Evolutionary conservation across 2,797 vertebrate genomes (phyloP), one percentile per base, ranked within the genome.

Genomic region (Diglossa cyanea): DNA sequence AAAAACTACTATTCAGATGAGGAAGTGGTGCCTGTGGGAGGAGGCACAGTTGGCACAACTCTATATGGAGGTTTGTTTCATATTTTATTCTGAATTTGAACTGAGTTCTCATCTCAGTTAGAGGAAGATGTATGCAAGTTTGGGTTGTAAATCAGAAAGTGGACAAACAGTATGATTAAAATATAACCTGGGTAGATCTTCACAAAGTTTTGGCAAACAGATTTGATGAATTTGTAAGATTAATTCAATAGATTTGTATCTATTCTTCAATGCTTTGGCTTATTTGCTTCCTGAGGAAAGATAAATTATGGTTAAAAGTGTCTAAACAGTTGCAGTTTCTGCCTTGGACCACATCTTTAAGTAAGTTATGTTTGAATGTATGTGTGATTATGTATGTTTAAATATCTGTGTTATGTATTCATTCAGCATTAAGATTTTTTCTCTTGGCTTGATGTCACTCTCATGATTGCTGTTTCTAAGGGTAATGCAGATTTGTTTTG

Each of bases 1-100:
- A 97, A 92, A 95, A 98, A 97, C 93, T 98, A 97, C 84, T 98
- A 98, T 73, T 98, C 96, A 54, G 88, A 97, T 78, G 54, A 80
- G 39, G 81, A 95, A 83, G 63, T 17, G 3, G 63, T 95, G 44
- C 85, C 82, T 85, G 21, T 62, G 51, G 95, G 90, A 75, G 86
- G 93, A 90, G 78, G 93, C 20, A 92, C 61, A 25, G 86, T 75
- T 88, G 96, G n/a, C 58, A 97, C 88, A 87, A 98, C 98, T 71
- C 70, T 95, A 1, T 95, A 70, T 83, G 97, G 97, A 93, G 96
- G 97, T 97, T 94, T 94, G 95, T 95, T 95, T 87, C 35, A 40
- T 20, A 53, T 55, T 67, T 83, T 81, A 13, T 61, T 79, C 45
- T 79, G n/a, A 66, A 67, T 82, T 76, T 86, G 24, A 63, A 21